These are phyloP conservation scores for Drosophila demipolita DNA, from an alignment of 2,888 invertebrate species.

Conservation along the genomic window DNA sequence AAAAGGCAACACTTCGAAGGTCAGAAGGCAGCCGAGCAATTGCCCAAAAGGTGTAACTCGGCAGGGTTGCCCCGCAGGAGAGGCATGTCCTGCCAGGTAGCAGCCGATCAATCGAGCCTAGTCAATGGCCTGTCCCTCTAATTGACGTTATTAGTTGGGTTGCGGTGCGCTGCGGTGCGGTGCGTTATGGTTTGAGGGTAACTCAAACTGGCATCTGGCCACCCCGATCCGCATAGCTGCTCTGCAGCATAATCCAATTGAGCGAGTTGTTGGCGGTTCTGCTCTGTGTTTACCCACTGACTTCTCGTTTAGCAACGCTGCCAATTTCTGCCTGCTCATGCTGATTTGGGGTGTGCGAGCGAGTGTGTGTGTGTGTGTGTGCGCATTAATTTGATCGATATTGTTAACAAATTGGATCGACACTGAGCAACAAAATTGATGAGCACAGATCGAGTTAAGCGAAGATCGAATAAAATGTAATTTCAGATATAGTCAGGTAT, in stretches of 20 bases:
- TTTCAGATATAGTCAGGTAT: neutral
- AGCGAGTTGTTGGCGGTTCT: conserved; percentile 54
- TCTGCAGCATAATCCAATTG: conserved; percentile 55
- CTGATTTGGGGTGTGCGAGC: conserved; percentile 21
- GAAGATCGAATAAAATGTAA: neutral
- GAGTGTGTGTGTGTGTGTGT: conserved; percentile 23
- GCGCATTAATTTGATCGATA: conserved; percentile 65
- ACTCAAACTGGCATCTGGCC: conserved; percentile 49
- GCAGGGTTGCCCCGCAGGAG: conserved; percentile 49
- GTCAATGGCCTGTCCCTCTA: conserved; percentile 61
- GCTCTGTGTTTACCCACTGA: conserved; percentile 47
- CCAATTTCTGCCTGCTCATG: conserved; percentile 61
- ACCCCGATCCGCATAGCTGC: conserved; percentile 25
- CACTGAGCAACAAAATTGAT: conserved; percentile 3
- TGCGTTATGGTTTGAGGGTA: conserved; percentile 14
- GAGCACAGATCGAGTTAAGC: neutral
- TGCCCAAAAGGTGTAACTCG: conserved; percentile 54
- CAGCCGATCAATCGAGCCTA: conserved; percentile 42
- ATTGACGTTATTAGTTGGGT: conserved; percentile 72
- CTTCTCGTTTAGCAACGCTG: conserved; percentile 51
- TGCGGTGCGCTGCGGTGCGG: conserved; percentile 4
- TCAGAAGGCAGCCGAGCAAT: conserved; percentile 51
- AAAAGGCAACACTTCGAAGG: conserved; percentile 40
- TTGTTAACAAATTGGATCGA: conserved; percentile 60
- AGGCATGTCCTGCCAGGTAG: conserved; percentile 55